Base-by-base conservation (phyloP, 2,113 vertebrate species). In the Platycercus adscitus region DNA sequence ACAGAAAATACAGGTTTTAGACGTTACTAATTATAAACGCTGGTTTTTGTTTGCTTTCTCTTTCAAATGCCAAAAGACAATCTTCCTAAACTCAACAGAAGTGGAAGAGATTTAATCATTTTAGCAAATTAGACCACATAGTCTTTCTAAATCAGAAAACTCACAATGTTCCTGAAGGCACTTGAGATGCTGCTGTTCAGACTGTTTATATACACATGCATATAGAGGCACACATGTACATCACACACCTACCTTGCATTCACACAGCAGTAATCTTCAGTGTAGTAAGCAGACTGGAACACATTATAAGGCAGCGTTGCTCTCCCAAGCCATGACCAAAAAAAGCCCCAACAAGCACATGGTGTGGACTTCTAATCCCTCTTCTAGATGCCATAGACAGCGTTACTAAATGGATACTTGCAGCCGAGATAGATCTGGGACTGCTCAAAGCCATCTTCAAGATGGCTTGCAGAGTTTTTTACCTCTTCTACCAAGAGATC, bases 191-290 rank as follows among this genome's bases (percentile, higher is more conserved):
- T 26, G 9, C 35, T 56, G 16, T 20, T 80, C 10, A 25, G 46
- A 12, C 33, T 53, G 31, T 33, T 58, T 11, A 6, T 3, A 28
- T 1, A 47, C 49, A 66, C 25, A 9, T 7, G 11, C 28, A 69
- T 17, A 53, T 6, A 7, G 18, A 35, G 46, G 11, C 12, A 9
- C 1, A 9, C 17, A 5, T 0, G 25, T 11, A 6, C 31, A 10
- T 35, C 49, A 24, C 56, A 20, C 28, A 43, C 0, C 49, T 20
- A 8, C 11, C 6, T 43, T n/a, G 47, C 25, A 33, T 43, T 88
- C 83, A 31, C 70, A 53, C 5, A 31, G 19, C 56, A 33, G 11
- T n/a, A 3, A 28, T 28, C 29, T 65, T 60, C 72, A 31, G 71
- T 13, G 14, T 1, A 28, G 10, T 1, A 9, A 44, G 7, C 1